Conservation (phyloP, 2,113 vertebrate species). For the Ivindomyrus marchei region DNA sequence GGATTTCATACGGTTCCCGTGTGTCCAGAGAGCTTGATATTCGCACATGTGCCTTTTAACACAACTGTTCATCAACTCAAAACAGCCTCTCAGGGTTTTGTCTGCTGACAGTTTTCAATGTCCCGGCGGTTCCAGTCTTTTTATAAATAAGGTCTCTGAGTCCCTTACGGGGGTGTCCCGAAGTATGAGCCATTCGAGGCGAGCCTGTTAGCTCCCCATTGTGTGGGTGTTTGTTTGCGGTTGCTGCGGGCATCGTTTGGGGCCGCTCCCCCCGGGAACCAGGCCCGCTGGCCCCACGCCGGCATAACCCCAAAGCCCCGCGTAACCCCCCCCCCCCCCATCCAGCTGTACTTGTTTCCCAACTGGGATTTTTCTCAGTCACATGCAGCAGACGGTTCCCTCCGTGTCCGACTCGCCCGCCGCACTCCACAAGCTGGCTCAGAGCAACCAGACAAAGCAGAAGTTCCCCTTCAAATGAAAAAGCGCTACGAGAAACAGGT, state of each 20-base stretch:
- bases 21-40: background rate
- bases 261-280: background rate
- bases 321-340: background rate
- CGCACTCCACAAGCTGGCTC: background rate
- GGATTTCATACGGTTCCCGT: background rate
- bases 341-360: background rate
- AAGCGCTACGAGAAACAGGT: background rate
- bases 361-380: background rate
- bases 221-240: background rate
- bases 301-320: background rate
- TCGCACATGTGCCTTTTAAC: background rate
- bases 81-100: background rate
- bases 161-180: background rate
- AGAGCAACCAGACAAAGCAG: background rate
- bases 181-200: background rate
- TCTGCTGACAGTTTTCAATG: background rate
- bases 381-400: background rate
- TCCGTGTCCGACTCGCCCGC: background rate
- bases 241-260: background rate
- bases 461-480: background rate
- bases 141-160: conserved; percentile 41
- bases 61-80: background rate
- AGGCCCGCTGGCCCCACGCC: background rate
- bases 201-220: background rate
- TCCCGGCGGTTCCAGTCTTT: conserved; percentile 68